Evolutionary conservation across 2,888 invertebrate genomes (phyloP), one percentile per base, ranked within the genome.

Genomic region (Leptothorax acervorum): DNA sequence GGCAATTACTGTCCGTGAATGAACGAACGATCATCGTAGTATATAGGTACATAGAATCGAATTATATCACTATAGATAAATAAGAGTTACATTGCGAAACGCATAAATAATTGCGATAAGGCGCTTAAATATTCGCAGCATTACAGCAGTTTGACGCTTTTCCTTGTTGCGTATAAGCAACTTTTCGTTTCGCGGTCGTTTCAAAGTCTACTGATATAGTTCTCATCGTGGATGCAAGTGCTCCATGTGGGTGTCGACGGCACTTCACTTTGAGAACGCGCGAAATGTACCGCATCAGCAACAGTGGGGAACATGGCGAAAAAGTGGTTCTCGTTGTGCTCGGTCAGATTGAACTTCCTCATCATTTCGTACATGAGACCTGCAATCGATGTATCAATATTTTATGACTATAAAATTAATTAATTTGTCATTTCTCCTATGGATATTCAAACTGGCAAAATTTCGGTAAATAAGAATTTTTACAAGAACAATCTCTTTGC

Each of bases 291-390:
- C 0, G 97, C 97, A 93, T 97, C 97, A 92, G 97, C 97, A 0
- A 97, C 96, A 0, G 97, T 97, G 0, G 97, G 97, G 93, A 97
- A 97, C 23, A 96, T 96, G 78, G 95, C 95, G 89, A 97, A 95
- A 48, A 95, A 95, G 11, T 85, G 74, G 4, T 74, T 95, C 51
- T 95, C 94, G 71, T 96, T 96, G 0, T 95, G 88, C 86, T 96
- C 96, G 65, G 96, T 93, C 0, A 95, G 94, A 93, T 96, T 96
- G 95, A 96, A 97, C 86, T 95, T 95, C 70, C 96, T 96, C 90
- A 97, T 96, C 94, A 96, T 97, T 93, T 97, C 97, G 91, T 96
- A 95, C 0, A 97, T 96, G 28, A 97, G 96, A 86, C 96, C 97
- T 97, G 94, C 81, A 94, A 85, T 63, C 12, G 71, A 73, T 79